These are phyloP conservation scores for Sinotaia quadrata DNA, from an alignment of 2,888 invertebrate species.

Conservation along the genomic window DNA sequence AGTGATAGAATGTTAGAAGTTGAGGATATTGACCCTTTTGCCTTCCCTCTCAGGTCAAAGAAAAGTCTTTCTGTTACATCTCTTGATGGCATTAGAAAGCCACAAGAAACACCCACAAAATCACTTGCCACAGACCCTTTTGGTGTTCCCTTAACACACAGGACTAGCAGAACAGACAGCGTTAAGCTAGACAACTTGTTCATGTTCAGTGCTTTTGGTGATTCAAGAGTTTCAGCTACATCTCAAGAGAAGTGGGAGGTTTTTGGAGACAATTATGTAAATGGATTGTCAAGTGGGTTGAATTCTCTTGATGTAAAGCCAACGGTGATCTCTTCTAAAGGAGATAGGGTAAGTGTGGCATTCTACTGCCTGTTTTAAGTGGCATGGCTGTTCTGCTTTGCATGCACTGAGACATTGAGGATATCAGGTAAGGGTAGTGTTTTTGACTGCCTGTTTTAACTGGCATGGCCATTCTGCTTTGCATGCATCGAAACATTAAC, in stretches of 20 bases:
- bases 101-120: slow-evolving; percentile 10
- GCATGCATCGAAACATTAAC: no score
- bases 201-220: background rate
- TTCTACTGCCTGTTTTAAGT: no score
- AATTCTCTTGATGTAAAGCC: background rate
- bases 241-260: slow-evolving; percentile 9
- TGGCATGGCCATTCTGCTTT: no score
- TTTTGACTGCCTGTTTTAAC: no score
- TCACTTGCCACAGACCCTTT: slow-evolving; percentile 8
- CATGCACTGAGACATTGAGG: no score
- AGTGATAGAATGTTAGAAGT: background rate
- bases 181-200: background rate
- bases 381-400: no score
- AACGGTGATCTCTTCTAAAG: background rate
- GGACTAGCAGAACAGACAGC: slow-evolving; percentile 7
- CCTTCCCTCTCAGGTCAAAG: slow-evolving; percentile 14
- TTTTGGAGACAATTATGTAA: slow-evolving; percentile 9
- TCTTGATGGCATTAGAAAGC: slow-evolving; percentile 7
- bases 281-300: background rate
- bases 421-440: no score
- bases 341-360: slow-evolving; percentile 22
- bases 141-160: slow-evolving; percentile 14
- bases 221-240: background rate
- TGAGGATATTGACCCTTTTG: slow-evolving; percentile 17
- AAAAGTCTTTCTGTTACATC: slow-evolving; percentile 24